Base-by-base conservation (phyloP, 2,113 vertebrate species). In the Hippocampus comes region DNA sequence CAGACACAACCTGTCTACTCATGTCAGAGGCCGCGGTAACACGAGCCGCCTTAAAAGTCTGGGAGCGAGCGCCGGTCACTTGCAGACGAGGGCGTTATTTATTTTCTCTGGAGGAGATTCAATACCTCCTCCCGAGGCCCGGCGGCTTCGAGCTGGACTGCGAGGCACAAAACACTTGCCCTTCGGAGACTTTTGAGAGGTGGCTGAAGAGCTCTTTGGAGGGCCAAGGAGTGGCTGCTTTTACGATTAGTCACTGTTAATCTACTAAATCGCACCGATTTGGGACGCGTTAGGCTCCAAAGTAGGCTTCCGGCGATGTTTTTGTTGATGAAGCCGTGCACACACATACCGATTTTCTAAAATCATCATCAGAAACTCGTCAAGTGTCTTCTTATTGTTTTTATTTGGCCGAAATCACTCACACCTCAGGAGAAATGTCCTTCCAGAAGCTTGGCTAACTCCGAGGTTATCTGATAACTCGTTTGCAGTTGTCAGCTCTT, bases 1-100 rank as follows among this genome's bases (percentile, higher is more conserved):
- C 88, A 92, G 88, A 89, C 91, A 84, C 89, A 90, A 90, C 90
- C 91, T 91, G 90, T 90, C 89, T 90, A 84, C 88, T 92, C 84
- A 89, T 87, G 89, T 89, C 88, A 85, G 86, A 85, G 89, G 85
- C 88, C 87, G 77, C 83, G 70, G 91, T 91, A 92, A 93, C 86
- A 83, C 77, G 86, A 93, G 84, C 85, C 66, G 81, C 87, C 87
- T 89, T 89, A 80, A 92, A 91, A 90, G 89, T 89, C 86, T 90
- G 86, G 83, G 83, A 90, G 89, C 79, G 73, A 91, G 90, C 84
- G 72, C 86, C 86, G 89, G 88, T 90, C 91, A 88, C 87, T 91
- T 71, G 80, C 86, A 91, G 88, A 93, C 88, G 90, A 91, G 90
- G 88, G 86, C 84, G 87, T 90, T 87, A 92, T 92, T 93, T 91